Base-by-base conservation (phyloP, 2,113 vertebrate species). In the Sinosuthora webbiana region DNA sequence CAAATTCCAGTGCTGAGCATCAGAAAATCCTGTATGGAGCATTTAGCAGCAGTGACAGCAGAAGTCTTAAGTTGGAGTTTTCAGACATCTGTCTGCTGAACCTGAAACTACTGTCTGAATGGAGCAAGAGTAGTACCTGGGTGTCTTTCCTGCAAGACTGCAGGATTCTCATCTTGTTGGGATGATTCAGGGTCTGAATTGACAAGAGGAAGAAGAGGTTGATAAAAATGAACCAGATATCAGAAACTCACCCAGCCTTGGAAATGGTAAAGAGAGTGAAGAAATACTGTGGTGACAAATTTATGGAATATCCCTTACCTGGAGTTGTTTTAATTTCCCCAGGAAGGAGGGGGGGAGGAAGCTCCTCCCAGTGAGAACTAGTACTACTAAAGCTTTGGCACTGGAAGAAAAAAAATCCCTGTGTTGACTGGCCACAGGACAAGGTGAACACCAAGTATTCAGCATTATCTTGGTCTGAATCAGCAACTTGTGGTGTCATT, bases 11-110 rank as follows among this genome's bases (percentile, higher is more conserved):
- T 62, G 68, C 55, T 81, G 87, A 81, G 41, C 27, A 30, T 68
- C 70, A 56, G 64, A 56, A 71, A 35, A 75, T 59, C 68, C 64
- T 2, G 0, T 10, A 20, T 30, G 2, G 0, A 69, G 41, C 68
- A 24, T 3, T 3, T 33, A 50, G 59, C 80, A 89, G 52, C 0
- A 0, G n/a, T n/a, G 71, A n/a, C 24, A 71, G 60, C 24, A 59
- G 64, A 31, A 41, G 17, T n/a, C 28, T 92, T 41, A 9, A 23
- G 18, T 13, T 77, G 31, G 33, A 47, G 21, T 88, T 87, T 87
- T 77, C 69, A 82, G 50, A 49, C 15, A 19, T 8, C 19, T 3
- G 0, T 39, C 60, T 68, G 41, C 52, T 75, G 24, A 70, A 47
- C 33, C 27, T 63, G 22, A 42, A 89, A 41, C 35, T 49, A 6